Conservation (phyloP, 2,797 vertebrate species). For the Onychomys arenicola region DNA sequence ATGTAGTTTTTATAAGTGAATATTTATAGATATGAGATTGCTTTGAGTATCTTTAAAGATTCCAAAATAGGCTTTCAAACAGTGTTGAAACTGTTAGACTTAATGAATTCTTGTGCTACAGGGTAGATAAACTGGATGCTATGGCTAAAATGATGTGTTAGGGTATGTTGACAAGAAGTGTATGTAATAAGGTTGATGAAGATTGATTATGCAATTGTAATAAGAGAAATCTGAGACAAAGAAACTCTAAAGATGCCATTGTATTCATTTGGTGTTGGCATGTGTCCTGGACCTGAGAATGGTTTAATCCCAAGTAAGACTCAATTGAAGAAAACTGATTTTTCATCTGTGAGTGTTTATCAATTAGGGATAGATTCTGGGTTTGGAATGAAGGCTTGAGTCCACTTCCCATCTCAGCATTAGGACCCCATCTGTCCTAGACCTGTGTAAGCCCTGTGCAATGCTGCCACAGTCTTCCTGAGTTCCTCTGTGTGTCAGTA, state of each 20-base stretch:
- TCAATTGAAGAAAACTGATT: not conserved
- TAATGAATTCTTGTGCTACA: not conserved
- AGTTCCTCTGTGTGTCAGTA: not conserved
- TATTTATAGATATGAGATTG: not conserved
- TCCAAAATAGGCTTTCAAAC: not conserved
- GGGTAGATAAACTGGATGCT: not conserved
- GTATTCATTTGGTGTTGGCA: not conserved
- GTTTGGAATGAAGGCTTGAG: not conserved
- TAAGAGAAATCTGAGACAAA: not conserved
- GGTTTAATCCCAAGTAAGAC: not conserved
- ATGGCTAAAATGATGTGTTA: not conserved
- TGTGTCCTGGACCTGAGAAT: not conserved
- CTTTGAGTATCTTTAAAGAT: not conserved
- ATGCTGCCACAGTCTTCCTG: not conserved
- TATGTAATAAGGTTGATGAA: too few relatives aligned
- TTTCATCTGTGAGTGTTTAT: not conserved
- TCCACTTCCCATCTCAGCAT: not conserved
- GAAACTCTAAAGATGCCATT: not conserved
- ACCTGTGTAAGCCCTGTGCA: not conserved
- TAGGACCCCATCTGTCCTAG: not conserved
- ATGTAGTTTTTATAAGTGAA: not conserved
- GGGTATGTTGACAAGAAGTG: not conserved
- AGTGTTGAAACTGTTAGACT: not conserved
- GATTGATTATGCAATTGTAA: not conserved
- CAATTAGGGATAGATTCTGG: not conserved